These are phyloP conservation scores for Mustelus asterias DNA, from an alignment of 2,113 vertebrate genomes.

Conservation along the genomic window DNA sequence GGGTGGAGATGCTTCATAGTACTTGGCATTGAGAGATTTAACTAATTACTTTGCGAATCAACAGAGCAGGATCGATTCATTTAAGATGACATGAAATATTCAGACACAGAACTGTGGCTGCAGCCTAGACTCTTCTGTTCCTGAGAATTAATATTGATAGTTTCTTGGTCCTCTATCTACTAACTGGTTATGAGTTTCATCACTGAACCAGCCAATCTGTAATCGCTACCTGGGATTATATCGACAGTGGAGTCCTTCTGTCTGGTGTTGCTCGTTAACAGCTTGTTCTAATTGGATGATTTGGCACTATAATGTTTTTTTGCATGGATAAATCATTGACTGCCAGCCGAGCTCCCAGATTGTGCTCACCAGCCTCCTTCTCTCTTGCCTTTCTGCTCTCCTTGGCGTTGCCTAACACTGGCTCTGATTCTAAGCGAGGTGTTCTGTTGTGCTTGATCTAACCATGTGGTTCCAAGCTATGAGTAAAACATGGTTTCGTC, in stretches of 20 bases:
- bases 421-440: slow-evolving; percentile 77
- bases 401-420: slow-evolving; percentile 71
- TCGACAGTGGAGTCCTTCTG: neutral
- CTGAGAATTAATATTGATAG: neutral
- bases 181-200: slow-evolving; percentile 17
- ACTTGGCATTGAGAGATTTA: neutral
- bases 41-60: neutral
- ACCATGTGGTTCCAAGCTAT: slow-evolving; percentile 99
- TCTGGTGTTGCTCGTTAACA: slow-evolving; percentile 2
- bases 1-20: neutral
- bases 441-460: slow-evolving; percentile 99
- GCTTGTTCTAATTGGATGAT: slow-evolving; percentile 42
- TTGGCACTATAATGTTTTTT: slow-evolving; percentile 45
- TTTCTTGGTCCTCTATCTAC: neutral
- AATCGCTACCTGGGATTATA: neutral
- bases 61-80: neutral
- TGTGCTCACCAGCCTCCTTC: slow-evolving; percentile 65
- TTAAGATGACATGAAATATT: neutral
- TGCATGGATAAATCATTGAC: slow-evolving; percentile 57
- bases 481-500: slow-evolving; percentile 99
- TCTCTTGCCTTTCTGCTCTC: slow-evolving; percentile 80
- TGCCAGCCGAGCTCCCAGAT: slow-evolving; percentile 61
- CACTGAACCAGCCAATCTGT: neutral
- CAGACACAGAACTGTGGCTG: neutral
- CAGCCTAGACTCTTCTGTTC: neutral